Conservation (phyloP, 2,797 vertebrate species). For the Sternarchorhynchus goeldii region DNA sequence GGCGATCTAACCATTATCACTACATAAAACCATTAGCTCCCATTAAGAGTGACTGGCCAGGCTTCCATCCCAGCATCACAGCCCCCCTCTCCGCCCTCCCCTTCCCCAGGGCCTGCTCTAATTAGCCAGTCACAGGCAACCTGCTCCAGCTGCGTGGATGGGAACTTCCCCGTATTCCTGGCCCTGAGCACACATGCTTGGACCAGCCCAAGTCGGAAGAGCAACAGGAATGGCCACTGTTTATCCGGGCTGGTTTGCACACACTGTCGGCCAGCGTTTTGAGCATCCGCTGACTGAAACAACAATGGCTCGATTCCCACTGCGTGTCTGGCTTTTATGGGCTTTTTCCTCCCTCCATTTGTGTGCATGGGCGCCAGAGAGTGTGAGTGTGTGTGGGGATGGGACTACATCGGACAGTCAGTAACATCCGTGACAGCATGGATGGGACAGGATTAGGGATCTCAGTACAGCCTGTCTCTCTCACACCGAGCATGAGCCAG, state of each 20-base stretch:
- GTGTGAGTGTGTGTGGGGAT: constrained; percentile 10
- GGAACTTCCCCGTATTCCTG: constrained; percentile 59
- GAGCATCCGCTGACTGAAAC: constrained; percentile 36
- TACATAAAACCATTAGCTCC: constrained; percentile 71
- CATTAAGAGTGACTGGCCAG: constrained; percentile 69
- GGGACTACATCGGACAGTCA: not conserved
- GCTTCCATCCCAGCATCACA: constrained; percentile 35
- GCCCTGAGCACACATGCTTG: constrained; percentile 34
- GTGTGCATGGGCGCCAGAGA: too few relatives aligned
- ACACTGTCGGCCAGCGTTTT: constrained; percentile 23
- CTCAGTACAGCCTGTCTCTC: not conserved
- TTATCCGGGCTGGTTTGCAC: constrained; percentile 26
- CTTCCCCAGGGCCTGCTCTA: constrained; percentile 53
- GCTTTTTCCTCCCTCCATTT: not conserved
- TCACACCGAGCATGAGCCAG: too few relatives aligned
- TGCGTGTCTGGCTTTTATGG: not conserved
- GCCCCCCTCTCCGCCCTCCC: constrained; percentile 46
- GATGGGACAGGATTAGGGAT: constrained; percentile 65
- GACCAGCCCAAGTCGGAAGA: constrained; percentile 42
- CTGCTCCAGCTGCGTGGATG: constrained; percentile 60
- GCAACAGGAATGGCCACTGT: constrained; percentile 8
- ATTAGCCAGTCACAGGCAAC: constrained; percentile 63
- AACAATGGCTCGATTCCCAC: constrained; percentile 28
- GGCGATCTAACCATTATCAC: constrained; percentile 65
- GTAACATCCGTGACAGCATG: constrained; percentile 35